Conservation (phyloP, 2,888 invertebrate species). For the Ischnus inquisitorius region DNA sequence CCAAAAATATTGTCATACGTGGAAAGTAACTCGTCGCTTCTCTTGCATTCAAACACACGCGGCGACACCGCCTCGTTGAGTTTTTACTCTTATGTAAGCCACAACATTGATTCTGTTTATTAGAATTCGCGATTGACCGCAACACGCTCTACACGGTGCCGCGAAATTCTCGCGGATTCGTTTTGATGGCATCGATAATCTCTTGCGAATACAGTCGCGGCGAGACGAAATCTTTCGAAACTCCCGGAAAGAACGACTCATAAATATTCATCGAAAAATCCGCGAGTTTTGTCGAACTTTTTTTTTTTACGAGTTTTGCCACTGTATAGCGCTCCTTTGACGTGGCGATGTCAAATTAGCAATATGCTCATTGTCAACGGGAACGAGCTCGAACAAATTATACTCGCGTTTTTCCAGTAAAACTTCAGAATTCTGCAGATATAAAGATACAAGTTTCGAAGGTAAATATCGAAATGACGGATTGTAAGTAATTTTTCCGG, state of each 20-base stretch:
- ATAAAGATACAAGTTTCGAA: too few species aligned
- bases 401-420: too few species aligned
- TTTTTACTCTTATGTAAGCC: neutral
- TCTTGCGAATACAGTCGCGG: neutral
- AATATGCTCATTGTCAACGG: too few species aligned
- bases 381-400: too few species aligned
- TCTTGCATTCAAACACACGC: neutral
- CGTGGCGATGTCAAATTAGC: too few species aligned
- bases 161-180: neutral
- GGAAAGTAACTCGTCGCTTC: neutral
- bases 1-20: neutral
- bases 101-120: neutral
- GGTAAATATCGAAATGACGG: too few species aligned
- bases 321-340: too few species aligned
- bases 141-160: neutral
- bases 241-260: neutral
- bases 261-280: conserved; percentile 4
- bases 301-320: too few species aligned
- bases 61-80: neutral
- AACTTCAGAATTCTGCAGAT: too few species aligned
- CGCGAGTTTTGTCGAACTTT: neutral
- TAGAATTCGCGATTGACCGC: neutral
- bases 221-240: neutral
- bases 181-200: conserved; percentile 9
- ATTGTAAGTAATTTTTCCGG: too few species aligned